Percentiles rank a stretch among this genome's conserved stretches.
Conservation (phyloP, 2,888 invertebrate genomes). For the Spodoptera littoralis region DNA sequence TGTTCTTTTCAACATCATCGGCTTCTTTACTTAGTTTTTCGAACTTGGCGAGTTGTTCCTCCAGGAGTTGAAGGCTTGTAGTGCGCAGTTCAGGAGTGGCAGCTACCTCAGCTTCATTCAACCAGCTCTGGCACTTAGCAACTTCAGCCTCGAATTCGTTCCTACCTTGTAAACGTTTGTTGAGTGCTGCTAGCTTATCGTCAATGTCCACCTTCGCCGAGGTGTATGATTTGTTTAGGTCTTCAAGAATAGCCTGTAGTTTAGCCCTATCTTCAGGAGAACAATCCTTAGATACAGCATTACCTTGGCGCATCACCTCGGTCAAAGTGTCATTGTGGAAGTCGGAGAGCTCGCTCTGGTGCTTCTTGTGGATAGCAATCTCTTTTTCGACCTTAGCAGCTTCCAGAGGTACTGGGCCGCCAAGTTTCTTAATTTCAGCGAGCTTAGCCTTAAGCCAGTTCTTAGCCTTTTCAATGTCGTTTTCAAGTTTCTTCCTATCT, state of each 20-base stretch:
- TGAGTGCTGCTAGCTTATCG: constrained; percentile 92
- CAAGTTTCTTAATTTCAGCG: constrained; percentile 92
- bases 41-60: constrained; percentile 96
- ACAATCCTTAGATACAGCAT: constrained; percentile 94
- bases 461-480: constrained; percentile 93
- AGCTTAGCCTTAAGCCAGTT: constrained; percentile 94
- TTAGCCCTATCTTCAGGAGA: constrained; percentile 91
- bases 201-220: constrained; percentile 92
- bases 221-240: constrained; percentile 92
- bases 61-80: constrained; percentile 94
- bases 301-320: constrained; percentile 93
- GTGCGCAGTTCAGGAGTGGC: constrained; percentile 94
- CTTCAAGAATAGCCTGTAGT: constrained; percentile 91
- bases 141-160: constrained; percentile 94
- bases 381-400: constrained; percentile 95
- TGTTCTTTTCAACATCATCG: constrained; percentile 91
- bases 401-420: constrained; percentile 93
- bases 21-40: constrained; percentile 93
- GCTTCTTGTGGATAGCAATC: constrained; percentile 92
- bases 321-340: constrained; percentile 93
- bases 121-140: constrained; percentile 95
- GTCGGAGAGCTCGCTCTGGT: constrained; percentile 93
- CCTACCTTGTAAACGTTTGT: constrained; percentile 93
- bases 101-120: constrained; percentile 96
- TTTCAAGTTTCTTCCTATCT: constrained; percentile 93